Conservation (phyloP, 2,797 vertebrate genomes). For the Halcyon badia region DNA sequence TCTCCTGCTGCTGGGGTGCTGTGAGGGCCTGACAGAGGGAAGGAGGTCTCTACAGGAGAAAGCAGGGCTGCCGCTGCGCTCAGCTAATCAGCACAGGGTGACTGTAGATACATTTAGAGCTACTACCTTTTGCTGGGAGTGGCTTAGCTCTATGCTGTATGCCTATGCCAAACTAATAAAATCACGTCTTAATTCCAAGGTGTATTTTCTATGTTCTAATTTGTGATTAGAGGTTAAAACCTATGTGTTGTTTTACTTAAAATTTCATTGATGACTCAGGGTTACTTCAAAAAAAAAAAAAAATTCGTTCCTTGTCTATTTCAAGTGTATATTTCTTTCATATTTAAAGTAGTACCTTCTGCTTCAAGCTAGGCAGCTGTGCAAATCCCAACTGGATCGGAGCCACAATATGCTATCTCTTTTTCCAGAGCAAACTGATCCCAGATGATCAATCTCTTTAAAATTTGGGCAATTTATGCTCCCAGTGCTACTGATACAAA, state of each 20-base stretch:
- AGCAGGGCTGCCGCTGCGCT: background rate
- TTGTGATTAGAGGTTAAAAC: background rate
- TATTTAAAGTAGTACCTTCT: background rate
- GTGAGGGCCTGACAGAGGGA: background rate
- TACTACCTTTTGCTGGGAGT: background rate
- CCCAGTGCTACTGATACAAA: conserved; percentile 21
- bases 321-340: background rate
- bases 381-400: background rate
- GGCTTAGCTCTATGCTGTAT: background rate
- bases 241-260: background rate
- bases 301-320: background rate
- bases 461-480: conserved; percentile 1
- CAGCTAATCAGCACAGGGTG: background rate
- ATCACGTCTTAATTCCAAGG: background rate
- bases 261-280: background rate
- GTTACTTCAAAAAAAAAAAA: background rate
- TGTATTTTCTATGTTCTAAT: background rate
- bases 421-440: conserved; percentile 7
- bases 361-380: conserved; percentile 13
- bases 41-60: background rate
- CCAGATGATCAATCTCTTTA: conserved; percentile 25
- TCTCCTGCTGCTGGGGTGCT: background rate
- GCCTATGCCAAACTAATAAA: background rate
- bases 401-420: background rate
- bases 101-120: background rate